These are phyloP conservation scores for Orientallactaga sibirica DNA, from an alignment of 2,797 vertebrate genomes.

Conservation along the genomic window DNA sequence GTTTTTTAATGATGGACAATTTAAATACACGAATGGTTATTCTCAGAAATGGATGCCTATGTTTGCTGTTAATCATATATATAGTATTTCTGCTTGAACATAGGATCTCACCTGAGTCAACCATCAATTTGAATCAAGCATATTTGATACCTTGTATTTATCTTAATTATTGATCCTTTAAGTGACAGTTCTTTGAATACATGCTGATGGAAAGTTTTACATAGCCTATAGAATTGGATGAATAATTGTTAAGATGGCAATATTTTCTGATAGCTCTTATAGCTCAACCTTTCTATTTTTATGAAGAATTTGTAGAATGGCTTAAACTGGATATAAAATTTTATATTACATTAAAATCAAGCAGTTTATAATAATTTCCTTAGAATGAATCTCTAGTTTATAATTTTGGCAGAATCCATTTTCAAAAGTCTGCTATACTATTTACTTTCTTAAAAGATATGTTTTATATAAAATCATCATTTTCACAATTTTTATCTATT, in stretches of 20 bases:
- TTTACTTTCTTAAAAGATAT: background rate
- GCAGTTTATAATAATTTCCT: background rate
- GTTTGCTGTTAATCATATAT: background rate
- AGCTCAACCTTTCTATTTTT: background rate
- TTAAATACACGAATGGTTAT: background rate
- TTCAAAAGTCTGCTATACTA: background rate
- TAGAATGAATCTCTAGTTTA: background rate
- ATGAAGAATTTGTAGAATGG: background rate
- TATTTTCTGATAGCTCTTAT: background rate
- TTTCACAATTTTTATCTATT: background rate
- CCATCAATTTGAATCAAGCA: background rate
- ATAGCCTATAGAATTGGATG: rapidly evolving
- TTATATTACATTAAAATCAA: slow-evolving; percentile 13
- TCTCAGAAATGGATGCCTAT: background rate
- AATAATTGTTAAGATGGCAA: background rate
- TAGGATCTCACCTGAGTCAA: background rate
- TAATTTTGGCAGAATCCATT: background rate
- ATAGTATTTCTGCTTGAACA: background rate
- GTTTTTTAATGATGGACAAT: background rate
- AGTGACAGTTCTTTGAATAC: background rate
- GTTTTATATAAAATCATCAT: background rate
- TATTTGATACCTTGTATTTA: background rate
- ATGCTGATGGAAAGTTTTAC: background rate
- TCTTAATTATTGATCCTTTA: slow-evolving; percentile 37
- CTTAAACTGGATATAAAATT: background rate